These are phyloP conservation scores for Papilio polyxenes DNA, from an alignment of 1,140 invertebrate genomes.

Conservation along the genomic window DNA sequence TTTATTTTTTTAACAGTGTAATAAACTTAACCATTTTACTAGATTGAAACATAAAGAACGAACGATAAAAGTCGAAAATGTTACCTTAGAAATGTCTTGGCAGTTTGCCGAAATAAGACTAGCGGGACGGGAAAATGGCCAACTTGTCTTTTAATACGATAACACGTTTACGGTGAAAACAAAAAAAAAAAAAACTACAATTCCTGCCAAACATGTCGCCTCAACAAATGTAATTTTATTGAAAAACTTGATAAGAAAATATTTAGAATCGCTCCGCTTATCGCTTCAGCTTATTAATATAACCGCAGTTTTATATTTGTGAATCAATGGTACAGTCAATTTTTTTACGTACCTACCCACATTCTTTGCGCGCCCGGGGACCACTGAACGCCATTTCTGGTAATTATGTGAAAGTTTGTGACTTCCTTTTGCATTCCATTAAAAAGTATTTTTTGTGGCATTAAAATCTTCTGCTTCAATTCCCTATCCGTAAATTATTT, in stretches of 20 bases:
- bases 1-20: background rate
- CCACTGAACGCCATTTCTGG: constrained; percentile 54
- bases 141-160: constrained; percentile 26
- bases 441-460: constrained; percentile 38
- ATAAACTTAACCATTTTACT: constrained; percentile 9
- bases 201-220: background rate
- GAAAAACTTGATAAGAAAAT: background rate
- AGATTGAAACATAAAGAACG: constrained; percentile 27
- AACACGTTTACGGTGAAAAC: constrained; percentile 11
- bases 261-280: constrained; percentile 28
- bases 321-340: constrained; percentile 39
- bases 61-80: constrained; percentile 18
- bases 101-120: constrained; percentile 16
- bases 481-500: constrained; percentile 49
- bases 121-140: constrained; percentile 4
- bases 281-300: constrained; percentile 33
- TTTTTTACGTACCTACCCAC: constrained; percentile 49
- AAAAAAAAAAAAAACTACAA: background rate
- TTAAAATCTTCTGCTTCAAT: constrained; percentile 31
- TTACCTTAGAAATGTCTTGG: constrained; percentile 21
- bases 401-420: constrained; percentile 65
- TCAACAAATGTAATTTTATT: background rate
- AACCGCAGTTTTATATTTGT: background rate
- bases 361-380: constrained; percentile 54
- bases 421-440: constrained; percentile 52